A percentile compares a stretch with the other conserved stretches of the same genome.
These are phyloP conservation scores for Oikopleura dioica DNA, from an alignment of 23 tunicate species.

Conservation along the genomic window DNA sequence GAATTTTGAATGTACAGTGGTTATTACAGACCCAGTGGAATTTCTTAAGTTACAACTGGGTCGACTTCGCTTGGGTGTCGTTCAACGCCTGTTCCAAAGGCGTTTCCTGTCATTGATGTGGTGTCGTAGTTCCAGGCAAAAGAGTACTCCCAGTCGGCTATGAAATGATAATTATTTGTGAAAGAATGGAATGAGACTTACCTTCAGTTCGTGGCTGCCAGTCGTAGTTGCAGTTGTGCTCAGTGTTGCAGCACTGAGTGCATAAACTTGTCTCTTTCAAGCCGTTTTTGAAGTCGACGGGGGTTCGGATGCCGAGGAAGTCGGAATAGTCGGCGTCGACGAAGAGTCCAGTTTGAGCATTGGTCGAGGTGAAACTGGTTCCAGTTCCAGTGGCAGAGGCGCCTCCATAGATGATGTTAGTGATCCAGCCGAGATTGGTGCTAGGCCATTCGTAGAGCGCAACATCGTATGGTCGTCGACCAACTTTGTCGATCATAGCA, in stretches of 20 bases:
- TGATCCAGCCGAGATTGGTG: too few species aligned
- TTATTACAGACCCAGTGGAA: too few species aligned
- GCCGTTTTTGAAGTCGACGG: not conserved
- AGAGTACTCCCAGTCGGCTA: not conserved
- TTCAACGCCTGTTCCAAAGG: conserved; percentile 2
- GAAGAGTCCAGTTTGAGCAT: too few species aligned
- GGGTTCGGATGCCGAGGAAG: too few species aligned
- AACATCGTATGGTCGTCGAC: not conserved
- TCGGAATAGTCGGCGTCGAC: too few species aligned
- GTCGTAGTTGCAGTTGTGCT: not conserved
- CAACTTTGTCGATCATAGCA: not conserved
- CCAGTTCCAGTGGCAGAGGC: too few species aligned
- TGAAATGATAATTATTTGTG: too few species aligned
- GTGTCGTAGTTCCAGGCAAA: not conserved
- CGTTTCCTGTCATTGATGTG: not conserved
- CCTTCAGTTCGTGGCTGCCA: not conserved
- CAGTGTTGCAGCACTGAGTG: conserved; percentile 4
- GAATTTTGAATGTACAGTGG: not conserved
- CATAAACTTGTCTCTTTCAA: not conserved
- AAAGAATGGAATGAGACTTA: too few species aligned
- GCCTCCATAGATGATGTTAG: too few species aligned
- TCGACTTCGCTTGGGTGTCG: not conserved
- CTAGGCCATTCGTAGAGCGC: too few species aligned
- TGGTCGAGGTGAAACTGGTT: too few species aligned
- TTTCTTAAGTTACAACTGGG: not conserved